A percentile compares a stretch with the other conserved stretches of the same genome.
Conservation (phyloP, 2,888 invertebrate genomes). For the Drosophila ezoana region DNA sequence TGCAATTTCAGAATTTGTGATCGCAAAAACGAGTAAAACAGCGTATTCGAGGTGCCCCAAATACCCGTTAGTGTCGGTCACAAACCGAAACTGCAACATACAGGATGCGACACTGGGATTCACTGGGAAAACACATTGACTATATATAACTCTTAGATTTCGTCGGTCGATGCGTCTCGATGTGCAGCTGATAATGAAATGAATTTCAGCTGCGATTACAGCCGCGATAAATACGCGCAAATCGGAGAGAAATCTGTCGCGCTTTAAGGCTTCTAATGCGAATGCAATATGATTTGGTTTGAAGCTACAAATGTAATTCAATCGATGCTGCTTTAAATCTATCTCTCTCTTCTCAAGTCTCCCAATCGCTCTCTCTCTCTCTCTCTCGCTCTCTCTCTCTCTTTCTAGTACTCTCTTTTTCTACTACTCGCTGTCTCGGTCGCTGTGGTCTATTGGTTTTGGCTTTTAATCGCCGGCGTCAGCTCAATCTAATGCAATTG, state of each 20-base stretch:
- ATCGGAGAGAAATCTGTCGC: conserved; percentile 40
- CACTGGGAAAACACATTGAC: conserved; percentile 9
- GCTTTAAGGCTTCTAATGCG: conserved; percentile 57
- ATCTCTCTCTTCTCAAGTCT: neutral
- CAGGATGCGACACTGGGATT: conserved; percentile 36
- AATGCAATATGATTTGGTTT: conserved; percentile 42
- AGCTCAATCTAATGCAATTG: conserved; percentile 46
- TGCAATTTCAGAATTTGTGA: conserved; percentile 85
- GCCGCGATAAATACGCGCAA: conserved; percentile 81
- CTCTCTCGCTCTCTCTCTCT: neutral
- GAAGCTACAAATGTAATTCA: conserved; percentile 65
- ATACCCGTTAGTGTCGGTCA: conserved; percentile 86
- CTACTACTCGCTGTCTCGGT: neutral
- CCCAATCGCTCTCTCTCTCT: neutral
- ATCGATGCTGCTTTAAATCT: conserved; percentile 57
- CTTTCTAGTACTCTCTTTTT: neutral
- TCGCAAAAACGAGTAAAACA: conserved; percentile 85
- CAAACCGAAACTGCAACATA: conserved; percentile 85
- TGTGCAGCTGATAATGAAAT: conserved; percentile 82
- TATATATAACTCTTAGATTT: conserved; percentile 3
- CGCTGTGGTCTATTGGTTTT: conserved; percentile 49
- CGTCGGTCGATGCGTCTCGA: conserved; percentile 43
- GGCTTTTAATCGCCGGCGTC: conserved; percentile 53
- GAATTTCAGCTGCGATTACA: conserved; percentile 78
- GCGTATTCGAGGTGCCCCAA: conserved; percentile 18